Conservation (phyloP, 2,888 invertebrate species). For the Tetragnatha montana region DNA sequence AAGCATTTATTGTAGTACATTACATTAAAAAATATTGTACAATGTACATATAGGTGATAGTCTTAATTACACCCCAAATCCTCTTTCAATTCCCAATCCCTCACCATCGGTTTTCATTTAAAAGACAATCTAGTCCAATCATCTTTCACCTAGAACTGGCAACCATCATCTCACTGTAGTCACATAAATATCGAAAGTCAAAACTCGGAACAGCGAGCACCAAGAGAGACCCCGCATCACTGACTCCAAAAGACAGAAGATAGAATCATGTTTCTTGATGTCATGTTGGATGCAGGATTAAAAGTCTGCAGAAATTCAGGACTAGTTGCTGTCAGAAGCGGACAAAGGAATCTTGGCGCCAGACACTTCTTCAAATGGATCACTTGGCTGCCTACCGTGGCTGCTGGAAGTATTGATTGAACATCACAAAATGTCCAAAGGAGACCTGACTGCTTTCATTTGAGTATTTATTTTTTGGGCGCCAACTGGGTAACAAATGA, state of each 20-base stretch:
- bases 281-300: conserved; percentile 44
- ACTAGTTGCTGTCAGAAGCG: conserved; percentile 56
- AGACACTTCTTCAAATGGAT: conserved; percentile 50
- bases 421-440: conserved; percentile 56
- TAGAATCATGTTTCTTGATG: conserved; percentile 56
- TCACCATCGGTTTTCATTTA: no score
- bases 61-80: no score
- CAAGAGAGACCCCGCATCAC: conserved; percentile 29
- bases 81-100: no score
- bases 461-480: conserved; percentile 66
- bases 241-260: conserved; percentile 46
- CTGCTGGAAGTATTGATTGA: conserved; percentile 49
- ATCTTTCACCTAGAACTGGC: no score
- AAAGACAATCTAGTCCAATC: no score
- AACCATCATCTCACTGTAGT: not conserved
- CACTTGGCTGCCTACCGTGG: conserved; percentile 53
- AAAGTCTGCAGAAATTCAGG: conserved; percentile 55
- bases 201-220: conserved; percentile 10
- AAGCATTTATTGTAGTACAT: no score
- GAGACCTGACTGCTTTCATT: conserved; percentile 36
- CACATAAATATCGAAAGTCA: not conserved
- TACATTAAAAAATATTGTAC: no score
- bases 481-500: conserved; percentile 62
- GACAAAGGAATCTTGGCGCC: conserved; percentile 59
- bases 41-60: no score